Conservation (phyloP, 2,113 vertebrate genomes). For the Psilopogon haemacephalus region DNA sequence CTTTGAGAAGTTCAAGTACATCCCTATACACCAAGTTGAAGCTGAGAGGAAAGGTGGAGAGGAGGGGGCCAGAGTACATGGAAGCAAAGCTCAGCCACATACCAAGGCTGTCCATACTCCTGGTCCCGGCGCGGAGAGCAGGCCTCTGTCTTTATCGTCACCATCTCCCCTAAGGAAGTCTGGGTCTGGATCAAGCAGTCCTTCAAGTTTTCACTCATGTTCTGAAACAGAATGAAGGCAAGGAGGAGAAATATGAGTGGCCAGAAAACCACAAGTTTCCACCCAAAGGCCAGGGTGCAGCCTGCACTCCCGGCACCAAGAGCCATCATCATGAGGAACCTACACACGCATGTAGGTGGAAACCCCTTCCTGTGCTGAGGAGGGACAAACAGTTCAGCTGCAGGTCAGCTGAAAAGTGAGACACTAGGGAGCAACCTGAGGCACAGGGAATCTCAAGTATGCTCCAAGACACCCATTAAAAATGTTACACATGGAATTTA, state of each 20-base stretch:
- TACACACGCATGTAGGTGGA: accelerated
- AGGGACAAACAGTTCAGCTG: not conserved
- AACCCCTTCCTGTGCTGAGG: not conserved
- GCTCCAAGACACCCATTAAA: not conserved
- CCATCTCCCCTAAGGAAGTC: constrained; percentile 78
- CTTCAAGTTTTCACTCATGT: constrained; percentile 84
- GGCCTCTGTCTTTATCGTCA: constrained; percentile 80
- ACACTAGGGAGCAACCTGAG: not conserved
- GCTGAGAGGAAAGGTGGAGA: not conserved
- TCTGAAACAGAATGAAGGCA: constrained; percentile 67
- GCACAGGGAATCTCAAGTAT: not conserved
- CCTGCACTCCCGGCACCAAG: not conserved
- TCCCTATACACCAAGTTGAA: not conserved
- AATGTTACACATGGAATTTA: not conserved
- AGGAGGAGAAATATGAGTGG: constrained; percentile 12
- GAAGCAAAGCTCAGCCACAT: not conserved
- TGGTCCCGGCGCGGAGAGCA: constrained; percentile 76
- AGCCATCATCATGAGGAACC: not conserved
- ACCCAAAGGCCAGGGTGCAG: not conserved
- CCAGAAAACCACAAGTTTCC: not conserved
- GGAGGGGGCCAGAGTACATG: not conserved
- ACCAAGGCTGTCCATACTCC: constrained; percentile 82
- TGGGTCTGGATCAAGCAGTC: constrained; percentile 80
- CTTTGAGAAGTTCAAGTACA: not conserved
- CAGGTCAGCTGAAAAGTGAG: not conserved